Conservation (phyloP, 92 coral and sea anemone species). For the Paramuricea clavata region DNA sequence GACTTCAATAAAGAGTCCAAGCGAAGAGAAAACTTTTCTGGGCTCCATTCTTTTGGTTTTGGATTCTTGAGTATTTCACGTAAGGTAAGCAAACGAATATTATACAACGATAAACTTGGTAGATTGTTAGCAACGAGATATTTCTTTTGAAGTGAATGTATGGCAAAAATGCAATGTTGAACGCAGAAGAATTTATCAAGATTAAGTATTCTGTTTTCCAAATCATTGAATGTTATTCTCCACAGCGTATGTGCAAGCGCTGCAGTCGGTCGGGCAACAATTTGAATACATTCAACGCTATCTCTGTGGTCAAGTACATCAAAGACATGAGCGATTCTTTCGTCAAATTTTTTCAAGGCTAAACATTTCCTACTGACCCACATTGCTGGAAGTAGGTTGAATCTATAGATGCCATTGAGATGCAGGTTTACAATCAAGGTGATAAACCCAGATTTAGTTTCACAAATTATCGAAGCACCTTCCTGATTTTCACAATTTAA, state of each 20-base stretch:
- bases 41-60: constrained; percentile 1
- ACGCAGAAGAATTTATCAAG: constrained; percentile 18
- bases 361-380: constrained; percentile 30
- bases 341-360: constrained; percentile 9
- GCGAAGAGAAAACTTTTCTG: constrained; percentile 12
- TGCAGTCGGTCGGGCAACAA: constrained; percentile 32
- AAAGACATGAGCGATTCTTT: constrained; percentile 33
- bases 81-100: constrained; percentile 10
- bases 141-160: constrained; percentile 12
- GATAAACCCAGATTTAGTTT: not conserved
- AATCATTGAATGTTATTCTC: constrained; percentile 40
- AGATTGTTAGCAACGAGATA: not conserved
- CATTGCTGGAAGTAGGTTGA: constrained; percentile 35
- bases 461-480: constrained; percentile 13
- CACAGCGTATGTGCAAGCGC: constrained; percentile 4
- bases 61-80: constrained; percentile 27
- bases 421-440: constrained; percentile 33
- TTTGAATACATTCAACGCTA: constrained; percentile 26
- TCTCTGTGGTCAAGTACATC: constrained; percentile 1
- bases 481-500: constrained; percentile 22
- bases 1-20: constrained; percentile 29
- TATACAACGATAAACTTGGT: constrained; percentile 26
- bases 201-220: constrained; percentile 34
- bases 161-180: constrained; percentile 35
- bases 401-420: constrained; percentile 18